Evolutionary conservation across 2,888 invertebrate species (phyloP).

Genomic region (Oligia fasciuncula): DNA sequence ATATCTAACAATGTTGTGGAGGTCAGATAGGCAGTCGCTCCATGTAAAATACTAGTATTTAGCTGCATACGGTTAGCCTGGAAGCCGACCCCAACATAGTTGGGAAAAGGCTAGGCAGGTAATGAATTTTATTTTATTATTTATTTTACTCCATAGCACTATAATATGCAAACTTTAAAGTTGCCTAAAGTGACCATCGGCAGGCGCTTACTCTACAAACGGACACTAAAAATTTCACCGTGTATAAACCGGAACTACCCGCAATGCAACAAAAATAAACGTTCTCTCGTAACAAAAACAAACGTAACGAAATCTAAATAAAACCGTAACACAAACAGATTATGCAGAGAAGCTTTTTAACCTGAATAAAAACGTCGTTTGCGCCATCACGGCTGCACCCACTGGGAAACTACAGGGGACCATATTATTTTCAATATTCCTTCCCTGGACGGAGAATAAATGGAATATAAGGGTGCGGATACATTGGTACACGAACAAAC

Average conservation of each 20-base stretch:
- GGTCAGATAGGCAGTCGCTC: too few relatives aligned
- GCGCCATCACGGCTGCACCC: constrained; percentile 19
- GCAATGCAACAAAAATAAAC: constrained; percentile 1
- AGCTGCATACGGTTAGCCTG: too few relatives aligned
- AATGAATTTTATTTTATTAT: not conserved
- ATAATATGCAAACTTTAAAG: not conserved
- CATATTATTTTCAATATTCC: constrained; percentile 53
- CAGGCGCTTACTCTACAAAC: too few relatives aligned
- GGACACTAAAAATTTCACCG: not conserved
- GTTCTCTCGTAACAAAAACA: constrained; percentile 10
- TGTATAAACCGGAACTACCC: not conserved
- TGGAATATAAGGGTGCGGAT: not conserved
- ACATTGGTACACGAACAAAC: not conserved
- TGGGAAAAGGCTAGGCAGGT: too few relatives aligned
- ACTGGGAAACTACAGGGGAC: constrained; percentile 23
- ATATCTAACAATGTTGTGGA: too few relatives aligned
- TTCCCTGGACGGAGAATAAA: constrained; percentile 40
- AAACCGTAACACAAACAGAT: constrained; percentile 33
- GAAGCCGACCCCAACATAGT: too few relatives aligned
- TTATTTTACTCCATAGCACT: not conserved
- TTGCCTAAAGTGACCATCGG: not conserved
- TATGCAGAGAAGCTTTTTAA: constrained; percentile 50
- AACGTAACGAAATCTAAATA: constrained; percentile 9
- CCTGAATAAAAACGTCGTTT: constrained; percentile 48
- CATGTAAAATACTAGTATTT: too few relatives aligned